A percentile compares a stretch with the other conserved stretches of the same genome.
Evolutionary conservation across 2,113 vertebrate species (phyloP).

Genomic region (Damaliscus lunatus): DNA sequence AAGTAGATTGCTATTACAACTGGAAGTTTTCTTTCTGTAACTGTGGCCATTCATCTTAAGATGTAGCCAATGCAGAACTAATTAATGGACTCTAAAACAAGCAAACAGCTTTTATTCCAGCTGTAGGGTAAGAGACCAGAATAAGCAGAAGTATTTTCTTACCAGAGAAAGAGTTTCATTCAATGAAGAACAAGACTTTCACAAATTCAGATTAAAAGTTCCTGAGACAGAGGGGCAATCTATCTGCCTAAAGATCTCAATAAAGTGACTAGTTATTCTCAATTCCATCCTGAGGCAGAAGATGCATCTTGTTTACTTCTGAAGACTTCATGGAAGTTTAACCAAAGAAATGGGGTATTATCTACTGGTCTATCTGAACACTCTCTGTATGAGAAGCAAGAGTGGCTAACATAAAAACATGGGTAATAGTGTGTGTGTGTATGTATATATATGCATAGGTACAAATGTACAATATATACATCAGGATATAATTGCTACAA

Average conservation of each 20-base stretch:
- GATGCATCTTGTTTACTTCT: slow-evolving; percentile 3
- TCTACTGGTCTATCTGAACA: slow-evolving; percentile 19
- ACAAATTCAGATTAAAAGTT: slow-evolving; percentile 47
- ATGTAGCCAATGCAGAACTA: slow-evolving; percentile 49
- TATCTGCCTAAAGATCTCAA: slow-evolving; percentile 21
- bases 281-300: slow-evolving; percentile 27
- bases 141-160: slow-evolving; percentile 40
- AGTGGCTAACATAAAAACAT: slow-evolving; percentile 66
- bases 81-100: slow-evolving; percentile 56
- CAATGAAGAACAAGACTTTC: slow-evolving; percentile 47
- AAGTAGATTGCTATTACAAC: neutral
- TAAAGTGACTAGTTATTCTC: neutral
- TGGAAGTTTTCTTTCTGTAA: slow-evolving; percentile 25
- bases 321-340: slow-evolving; percentile 17
- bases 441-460: neutral
- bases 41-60: slow-evolving; percentile 49
- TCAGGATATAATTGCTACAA: slow-evolving; percentile 64
- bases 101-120: slow-evolving; percentile 38
- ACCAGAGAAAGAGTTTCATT: slow-evolving; percentile 46
- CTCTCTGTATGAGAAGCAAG: slow-evolving; percentile 53
- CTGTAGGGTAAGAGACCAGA: slow-evolving; percentile 17
- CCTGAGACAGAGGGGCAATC: slow-evolving; percentile 42
- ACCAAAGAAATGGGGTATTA: neutral
- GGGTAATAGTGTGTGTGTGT: slow-evolving; percentile 44
- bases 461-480: neutral